Evolutionary conservation across 2,888 invertebrate species (phyloP).

Genomic region (Folsomia manolachei): DNA sequence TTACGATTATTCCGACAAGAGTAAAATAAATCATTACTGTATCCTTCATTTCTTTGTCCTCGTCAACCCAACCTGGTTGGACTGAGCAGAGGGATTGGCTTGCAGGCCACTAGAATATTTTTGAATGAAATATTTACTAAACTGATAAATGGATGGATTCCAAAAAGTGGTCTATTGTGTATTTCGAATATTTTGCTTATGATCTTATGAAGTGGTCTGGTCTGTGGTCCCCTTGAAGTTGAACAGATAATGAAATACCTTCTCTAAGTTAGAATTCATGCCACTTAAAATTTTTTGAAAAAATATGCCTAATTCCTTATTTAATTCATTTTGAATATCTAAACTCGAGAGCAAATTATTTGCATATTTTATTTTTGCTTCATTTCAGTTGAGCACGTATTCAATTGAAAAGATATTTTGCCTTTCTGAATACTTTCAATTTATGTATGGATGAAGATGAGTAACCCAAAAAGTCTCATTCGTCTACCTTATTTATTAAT

Average conservation of each 20-base stretch:
- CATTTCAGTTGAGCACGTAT: not conserved
- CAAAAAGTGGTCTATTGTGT: not conserved
- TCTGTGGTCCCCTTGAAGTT: not conserved
- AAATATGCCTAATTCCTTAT: no score
- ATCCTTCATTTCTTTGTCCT: not conserved
- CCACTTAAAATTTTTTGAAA: not conserved
- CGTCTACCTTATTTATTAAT: not conserved
- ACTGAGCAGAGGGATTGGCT: no score
- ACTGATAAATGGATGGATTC: no score
- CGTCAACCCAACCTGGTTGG: not conserved
- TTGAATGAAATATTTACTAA: no score
- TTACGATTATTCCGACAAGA: not conserved
- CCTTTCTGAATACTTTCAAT: not conserved
- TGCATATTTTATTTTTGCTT: not conserved
- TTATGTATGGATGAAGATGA: not conserved
- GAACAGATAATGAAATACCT: no score
- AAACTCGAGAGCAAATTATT: not conserved
- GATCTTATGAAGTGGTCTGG: no score
- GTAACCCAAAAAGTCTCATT: no score
- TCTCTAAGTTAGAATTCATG: not conserved
- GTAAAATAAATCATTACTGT: conserved; percentile 9
- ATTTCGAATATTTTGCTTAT: not conserved
- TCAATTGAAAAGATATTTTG: not conserved
- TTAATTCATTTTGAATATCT: not conserved
- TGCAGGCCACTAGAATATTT: no score